Evolutionary conservation across 2,113 vertebrate genomes (phyloP).

Genomic region (Erythrolamprus reginae): DNA sequence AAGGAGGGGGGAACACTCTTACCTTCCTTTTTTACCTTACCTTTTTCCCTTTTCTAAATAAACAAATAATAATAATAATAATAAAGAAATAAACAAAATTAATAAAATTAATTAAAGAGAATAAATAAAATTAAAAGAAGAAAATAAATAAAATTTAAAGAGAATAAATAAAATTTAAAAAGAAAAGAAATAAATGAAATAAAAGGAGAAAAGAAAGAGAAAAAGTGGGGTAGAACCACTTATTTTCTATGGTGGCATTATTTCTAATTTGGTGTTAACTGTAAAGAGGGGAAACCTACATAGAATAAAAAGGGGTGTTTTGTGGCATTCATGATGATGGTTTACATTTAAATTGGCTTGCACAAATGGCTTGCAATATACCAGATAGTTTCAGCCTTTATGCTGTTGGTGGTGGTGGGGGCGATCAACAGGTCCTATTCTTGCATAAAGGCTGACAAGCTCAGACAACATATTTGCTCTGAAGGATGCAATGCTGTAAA

Average conservation of each 20-base stretch:
- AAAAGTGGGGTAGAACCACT: background rate
- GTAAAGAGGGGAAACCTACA: background rate
- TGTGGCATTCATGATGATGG: background rate
- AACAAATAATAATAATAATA: no score
- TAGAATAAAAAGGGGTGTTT: background rate
- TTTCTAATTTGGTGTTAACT: background rate
- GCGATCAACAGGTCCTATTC: background rate
- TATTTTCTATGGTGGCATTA: background rate
- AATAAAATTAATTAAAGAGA: no score
- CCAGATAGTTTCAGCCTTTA: background rate
- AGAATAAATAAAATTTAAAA: no score
- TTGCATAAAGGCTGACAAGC: background rate
- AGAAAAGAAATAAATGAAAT: no score
- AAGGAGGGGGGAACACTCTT: background rate
- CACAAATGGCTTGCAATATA: background rate
- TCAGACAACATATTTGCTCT: no score
- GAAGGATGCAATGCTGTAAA: background rate
- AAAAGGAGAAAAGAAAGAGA: background rate
- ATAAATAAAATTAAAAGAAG: no score
- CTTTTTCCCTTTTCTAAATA: no score
- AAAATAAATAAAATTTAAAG: no score
- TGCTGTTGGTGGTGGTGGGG: fast-evolving
- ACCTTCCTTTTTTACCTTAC: background rate
- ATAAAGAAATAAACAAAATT: no score
- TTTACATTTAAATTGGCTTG: background rate